phyloP scores from a whole-genome alignment of 2,888 invertebrate species.

The Meiosimyza decipiens region DNA sequence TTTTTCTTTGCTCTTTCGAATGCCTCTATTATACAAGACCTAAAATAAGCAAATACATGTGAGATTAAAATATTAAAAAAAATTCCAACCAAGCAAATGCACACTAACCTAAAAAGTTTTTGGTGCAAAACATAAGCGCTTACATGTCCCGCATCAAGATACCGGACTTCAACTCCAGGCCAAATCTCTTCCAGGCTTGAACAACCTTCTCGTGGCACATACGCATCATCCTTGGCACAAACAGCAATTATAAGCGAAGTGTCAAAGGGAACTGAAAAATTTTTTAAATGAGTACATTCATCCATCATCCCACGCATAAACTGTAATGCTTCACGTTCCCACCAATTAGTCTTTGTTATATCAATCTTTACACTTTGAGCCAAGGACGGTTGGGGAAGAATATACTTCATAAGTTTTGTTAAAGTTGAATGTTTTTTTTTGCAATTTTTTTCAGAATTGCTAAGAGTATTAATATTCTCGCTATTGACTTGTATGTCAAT shows the following conservation, averaged over 20 bases:
- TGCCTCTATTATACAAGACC: conserved; percentile 80
- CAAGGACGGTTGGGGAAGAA: conserved; percentile 54
- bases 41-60: conserved; percentile 61
- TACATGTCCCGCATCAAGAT: conserved; percentile 90
- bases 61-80: not conserved
- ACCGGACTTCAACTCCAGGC: conserved; percentile 91
- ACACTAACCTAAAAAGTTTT: conserved; percentile 82
- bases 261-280: conserved; percentile 89
- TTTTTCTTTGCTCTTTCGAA: conserved; percentile 76
- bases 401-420: conserved; percentile 64
- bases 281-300: conserved; percentile 95
- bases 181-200: conserved; percentile 87
- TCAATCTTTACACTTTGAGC: conserved; percentile 65
- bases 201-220: conserved; percentile 88
- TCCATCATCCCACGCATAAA: conserved; percentile 99
- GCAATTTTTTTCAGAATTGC: no score
- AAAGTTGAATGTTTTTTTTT: conserved; percentile 49
- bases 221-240: conserved; percentile 88
- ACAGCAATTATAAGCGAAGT: conserved; percentile 91
- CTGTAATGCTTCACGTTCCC: conserved; percentile 83
- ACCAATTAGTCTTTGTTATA: conserved; percentile 74
- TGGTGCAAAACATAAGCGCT: conserved; percentile 89
- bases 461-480: no score
- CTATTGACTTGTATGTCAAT: no score
- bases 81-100: no score